Evolutionary conservation across 2,888 invertebrate species (phyloP).

Genomic region (Hydraecia micacea): DNA sequence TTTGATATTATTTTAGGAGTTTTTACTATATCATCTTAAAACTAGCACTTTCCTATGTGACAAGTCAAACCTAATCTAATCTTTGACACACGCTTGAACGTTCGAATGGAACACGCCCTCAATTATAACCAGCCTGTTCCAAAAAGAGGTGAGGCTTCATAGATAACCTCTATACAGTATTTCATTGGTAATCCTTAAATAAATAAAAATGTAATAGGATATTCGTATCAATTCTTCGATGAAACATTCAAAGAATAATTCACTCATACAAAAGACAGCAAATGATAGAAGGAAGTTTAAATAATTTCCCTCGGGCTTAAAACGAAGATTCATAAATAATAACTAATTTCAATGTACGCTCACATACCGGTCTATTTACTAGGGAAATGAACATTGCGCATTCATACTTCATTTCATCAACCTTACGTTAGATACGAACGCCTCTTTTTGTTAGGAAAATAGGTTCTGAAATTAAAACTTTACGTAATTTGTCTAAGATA

Average conservation of each 20-base stretch:
- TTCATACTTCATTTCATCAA: constrained; percentile 41
- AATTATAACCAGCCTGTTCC: too few relatives aligned
- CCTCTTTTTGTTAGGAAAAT: constrained; percentile 6
- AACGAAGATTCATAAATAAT: constrained; percentile 60
- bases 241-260: constrained; percentile 23
- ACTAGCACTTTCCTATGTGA: too few relatives aligned
- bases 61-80: too few relatives aligned
- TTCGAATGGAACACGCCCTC: too few relatives aligned
- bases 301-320: constrained; percentile 58
- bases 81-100: too few relatives aligned
- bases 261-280: constrained; percentile 9
- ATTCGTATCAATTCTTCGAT: neutral
- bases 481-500: neutral
- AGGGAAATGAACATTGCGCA: constrained; percentile 46
- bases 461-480: constrained; percentile 12
- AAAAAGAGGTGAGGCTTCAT: too few relatives aligned
- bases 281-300: constrained; percentile 41
- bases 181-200: too few relatives aligned
- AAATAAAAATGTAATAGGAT: neutral
- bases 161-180: too few relatives aligned
- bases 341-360: constrained; percentile 57
- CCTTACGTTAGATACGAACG: constrained; percentile 9
- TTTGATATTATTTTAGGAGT: too few relatives aligned
- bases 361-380: constrained; percentile 38
- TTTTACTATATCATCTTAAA: too few relatives aligned